Conservation (phyloP, 2,888 invertebrate genomes). For the Fragum whitleyi region DNA sequence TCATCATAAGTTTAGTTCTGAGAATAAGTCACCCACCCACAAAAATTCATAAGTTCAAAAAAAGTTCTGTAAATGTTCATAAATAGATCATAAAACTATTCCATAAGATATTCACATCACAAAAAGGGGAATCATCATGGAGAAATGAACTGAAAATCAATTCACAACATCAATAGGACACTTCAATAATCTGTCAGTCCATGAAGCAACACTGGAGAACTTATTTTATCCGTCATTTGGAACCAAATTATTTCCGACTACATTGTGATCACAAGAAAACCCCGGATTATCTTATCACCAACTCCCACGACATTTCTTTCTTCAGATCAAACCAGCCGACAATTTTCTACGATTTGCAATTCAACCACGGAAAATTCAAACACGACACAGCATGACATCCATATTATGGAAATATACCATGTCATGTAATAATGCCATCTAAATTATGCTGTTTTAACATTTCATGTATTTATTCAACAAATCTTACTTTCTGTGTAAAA, state of each 20-base stretch:
- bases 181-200: not conserved
- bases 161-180: not conserved
- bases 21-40: too few species aligned
- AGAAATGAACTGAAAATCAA: not conserved
- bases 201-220: not conserved
- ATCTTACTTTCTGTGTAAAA: too few species aligned
- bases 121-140: not conserved
- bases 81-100: too few species aligned
- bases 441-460: not conserved
- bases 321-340: not conserved
- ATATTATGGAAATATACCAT: not conserved
- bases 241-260: constrained; percentile 7
- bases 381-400: constrained; percentile 5
- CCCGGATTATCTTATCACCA: constrained; percentile 14
- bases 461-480: too few species aligned
- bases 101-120: too few species aligned
- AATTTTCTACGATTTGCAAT: constrained; percentile 22
- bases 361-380: not conserved
- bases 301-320: constrained; percentile 18
- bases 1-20: too few species aligned
- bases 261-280: constrained; percentile 15
- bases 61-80: too few species aligned
- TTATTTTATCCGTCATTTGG: constrained; percentile 1
- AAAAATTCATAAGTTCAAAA: too few species aligned
- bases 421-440: not conserved